Evolutionary conservation across 2,113 vertebrate species (phyloP), one percentile per base, ranked within the genome.

Genomic region (Gopherus evgoodei): DNA sequence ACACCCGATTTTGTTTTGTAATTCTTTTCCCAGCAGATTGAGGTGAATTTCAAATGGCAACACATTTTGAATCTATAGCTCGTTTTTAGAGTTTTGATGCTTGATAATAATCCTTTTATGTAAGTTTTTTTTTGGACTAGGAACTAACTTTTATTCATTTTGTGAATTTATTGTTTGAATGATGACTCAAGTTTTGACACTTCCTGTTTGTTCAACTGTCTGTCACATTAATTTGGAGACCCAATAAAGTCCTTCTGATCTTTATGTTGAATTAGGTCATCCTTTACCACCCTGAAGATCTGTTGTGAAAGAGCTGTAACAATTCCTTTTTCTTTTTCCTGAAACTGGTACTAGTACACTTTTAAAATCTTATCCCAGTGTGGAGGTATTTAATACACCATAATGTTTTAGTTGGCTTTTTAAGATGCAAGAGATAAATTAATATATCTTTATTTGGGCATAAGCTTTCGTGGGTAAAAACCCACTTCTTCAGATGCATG

Each of bases 201-300:
- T 89, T 97, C 25, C 38, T 96, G 94, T 97, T 97, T 97, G 95
- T 97, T 94, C 93, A 94, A 93, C 97, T 96, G 96, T 97, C 96
- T 93, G 92, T 92, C 96, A 95, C 86, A 49, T 87, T 72, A 87
- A 54, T 92, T 91, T 81, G 91, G 96, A 97, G 94, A 85, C 89
- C 93, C 96, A 96, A 95, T 97, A 95, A 97, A 97, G 59, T 86
- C n/a, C 95, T 90, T 97, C 91, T 95, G 94, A 97, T 96, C 95
- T 96, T 96, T 81, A 87, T 90, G 24, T 95, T 91, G 96, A 97
- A 97, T 91, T 96, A 96, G 96, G 94, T 93, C 97, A 95, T 84
- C 93, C 93, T 93, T 92, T 95, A 22, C 92, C 91, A 95, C 57
- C 75, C 89, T 12, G 13, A 91, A 47, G 91, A 94, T 91, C 90